Evolutionary conservation across 1,140 invertebrate genomes (phyloP).

Genomic region (Thrips palmi): DNA sequence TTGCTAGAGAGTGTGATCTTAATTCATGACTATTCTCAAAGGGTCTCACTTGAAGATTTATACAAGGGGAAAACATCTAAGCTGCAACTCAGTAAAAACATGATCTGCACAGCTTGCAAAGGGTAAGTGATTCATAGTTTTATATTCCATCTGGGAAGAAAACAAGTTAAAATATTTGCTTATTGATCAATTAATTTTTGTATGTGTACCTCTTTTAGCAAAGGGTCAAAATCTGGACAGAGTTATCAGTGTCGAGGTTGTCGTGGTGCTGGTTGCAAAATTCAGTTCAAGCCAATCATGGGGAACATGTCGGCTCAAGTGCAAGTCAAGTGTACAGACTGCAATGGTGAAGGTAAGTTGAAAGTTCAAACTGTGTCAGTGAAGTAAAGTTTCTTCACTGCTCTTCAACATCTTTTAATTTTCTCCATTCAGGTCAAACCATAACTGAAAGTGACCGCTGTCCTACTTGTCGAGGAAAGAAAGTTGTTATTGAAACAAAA

Average conservation of each 20-base stretch:
- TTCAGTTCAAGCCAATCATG: conserved; percentile 44
- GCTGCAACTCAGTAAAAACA: conserved; percentile 69
- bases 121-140: conserved; percentile 30
- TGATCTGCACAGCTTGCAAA: conserved; percentile 65
- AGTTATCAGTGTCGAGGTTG: conserved; percentile 53
- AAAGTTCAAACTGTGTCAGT: neutral
- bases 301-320: conserved; percentile 72
- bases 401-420: neutral
- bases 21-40: conserved; percentile 17
- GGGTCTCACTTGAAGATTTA: conserved; percentile 75
- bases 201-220: conserved; percentile 13
- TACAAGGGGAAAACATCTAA: conserved; percentile 77
- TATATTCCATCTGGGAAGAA: neutral
- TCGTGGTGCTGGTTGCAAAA: conserved; percentile 57
- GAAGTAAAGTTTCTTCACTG: too few relatives aligned
- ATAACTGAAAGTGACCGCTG: conserved; percentile 70
- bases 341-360: conserved; percentile 36
- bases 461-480: conserved; percentile 59
- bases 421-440: conserved; percentile 31
- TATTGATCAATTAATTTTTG: neutral
- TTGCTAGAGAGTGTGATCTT: neutral
- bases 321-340: conserved; percentile 51
- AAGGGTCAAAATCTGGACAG: conserved; percentile 60
- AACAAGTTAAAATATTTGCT: neutral
- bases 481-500: conserved; percentile 57